These are phyloP conservation scores for Chaitophorus viminalis DNA, from an alignment of 2,888 invertebrate species.

Conservation along the genomic window DNA sequence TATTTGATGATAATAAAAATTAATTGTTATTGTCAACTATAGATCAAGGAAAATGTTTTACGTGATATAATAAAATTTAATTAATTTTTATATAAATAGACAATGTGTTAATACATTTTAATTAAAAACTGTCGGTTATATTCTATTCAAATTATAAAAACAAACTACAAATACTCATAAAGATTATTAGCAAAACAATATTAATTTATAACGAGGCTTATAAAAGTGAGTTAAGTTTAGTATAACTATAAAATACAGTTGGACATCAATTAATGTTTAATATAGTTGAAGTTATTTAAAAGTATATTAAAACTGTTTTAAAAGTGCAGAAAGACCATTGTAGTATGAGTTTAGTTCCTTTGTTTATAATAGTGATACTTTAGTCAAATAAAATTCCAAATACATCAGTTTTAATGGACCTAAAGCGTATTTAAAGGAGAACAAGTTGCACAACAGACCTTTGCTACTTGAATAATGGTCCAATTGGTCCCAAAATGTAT, in stretches of 20 bases:
- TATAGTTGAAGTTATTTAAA: neutral
- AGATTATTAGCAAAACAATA: neutral
- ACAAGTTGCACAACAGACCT: constrained; percentile 9
- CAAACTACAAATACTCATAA: neutral
- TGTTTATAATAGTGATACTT: constrained; percentile 13
- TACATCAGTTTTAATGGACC: constrained; percentile 28
- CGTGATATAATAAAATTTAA: no score
- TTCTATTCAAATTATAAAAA: no score
- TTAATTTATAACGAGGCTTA: neutral
- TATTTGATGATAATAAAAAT: no score
- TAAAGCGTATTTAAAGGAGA: constrained; percentile 16
- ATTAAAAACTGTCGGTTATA: no score
- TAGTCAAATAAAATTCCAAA: constrained; percentile 34
- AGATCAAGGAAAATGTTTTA: no score
- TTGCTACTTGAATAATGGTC: constrained; percentile 18
- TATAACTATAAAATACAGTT: neutral
- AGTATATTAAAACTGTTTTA: constrained; percentile 43
- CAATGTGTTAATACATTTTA: no score
- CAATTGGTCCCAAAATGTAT: constrained; percentile 8
- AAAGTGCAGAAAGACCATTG: constrained; percentile 15
- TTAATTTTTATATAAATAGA: no score
- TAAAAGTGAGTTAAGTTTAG: neutral
- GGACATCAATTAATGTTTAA: neutral
- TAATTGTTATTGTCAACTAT: no score
- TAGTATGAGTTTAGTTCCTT: constrained; percentile 9